Base-by-base conservation (phyloP, 2,797 vertebrate species). In the Enteromius argenteus region DNA sequence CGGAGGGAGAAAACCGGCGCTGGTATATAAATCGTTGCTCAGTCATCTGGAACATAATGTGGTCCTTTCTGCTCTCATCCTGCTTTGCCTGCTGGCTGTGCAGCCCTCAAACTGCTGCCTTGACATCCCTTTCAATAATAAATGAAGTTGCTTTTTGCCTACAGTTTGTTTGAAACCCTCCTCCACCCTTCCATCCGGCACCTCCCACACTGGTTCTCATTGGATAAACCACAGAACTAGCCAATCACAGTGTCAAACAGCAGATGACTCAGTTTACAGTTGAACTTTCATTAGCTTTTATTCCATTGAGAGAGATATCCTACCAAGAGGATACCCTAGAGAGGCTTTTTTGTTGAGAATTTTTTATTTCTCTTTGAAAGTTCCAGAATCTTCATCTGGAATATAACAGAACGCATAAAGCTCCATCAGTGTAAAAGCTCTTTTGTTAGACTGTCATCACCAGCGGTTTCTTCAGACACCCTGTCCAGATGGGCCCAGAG, bases 121-220 rank as follows among this genome's bases (percentile, higher is more conserved):
- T 92, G 93, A 96, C 95, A 96, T 92, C 90, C 92, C 92, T 93
- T 88, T 96, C 94, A 94, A 96, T 96, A 97, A 96, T 95, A 96
- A 94, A 97, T 94, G 89, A 92, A 91, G 94, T 93, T 94, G 94
- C 94, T 93, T 96, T 96, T 95, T 95, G 94, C 95, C 94, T 94
- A 93, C 91, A 94, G 94, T 95, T 95, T 96, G 94, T 93, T 93
- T 86, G 77, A 92, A 94, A 88, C 91, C 90, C 69, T 58, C 74
- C 76, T 79, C 46, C 30, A 58, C 58, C 42, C 69, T 73, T 79
- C 56, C 21, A 71, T 13, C 27, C 5, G 5, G 32, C 73, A 51
- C 72, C 66, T 76, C 69, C 77, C 13, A 46, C 79, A 17, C 53
- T 74, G 7, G 46, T 77, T 66, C 39, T 79, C 88, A 87, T 85